phyloP scores from a whole-genome alignment of 2,888 invertebrate genomes.

The Nematopogon swammerdamellus region DNA sequence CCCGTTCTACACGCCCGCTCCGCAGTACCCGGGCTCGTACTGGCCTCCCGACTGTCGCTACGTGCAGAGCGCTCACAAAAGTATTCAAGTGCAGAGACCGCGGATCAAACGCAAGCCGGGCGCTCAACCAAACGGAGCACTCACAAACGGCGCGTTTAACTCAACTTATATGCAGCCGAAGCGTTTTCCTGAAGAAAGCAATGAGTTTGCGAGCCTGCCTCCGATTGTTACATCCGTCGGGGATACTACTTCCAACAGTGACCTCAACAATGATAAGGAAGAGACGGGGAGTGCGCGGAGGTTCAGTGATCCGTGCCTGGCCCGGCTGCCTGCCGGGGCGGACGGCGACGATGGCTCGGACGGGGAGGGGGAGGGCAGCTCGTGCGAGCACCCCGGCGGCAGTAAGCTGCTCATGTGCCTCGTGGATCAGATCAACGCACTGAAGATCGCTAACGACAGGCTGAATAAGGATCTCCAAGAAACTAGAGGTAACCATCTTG shows the following conservation, averaged over 20 bases:
- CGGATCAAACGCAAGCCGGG: constrained; percentile 23
- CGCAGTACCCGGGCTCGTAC: constrained; percentile 29
- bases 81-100: constrained; percentile 33
- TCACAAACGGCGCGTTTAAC: constrained; percentile 20
- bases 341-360: constrained; percentile 49
- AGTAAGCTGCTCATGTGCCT: constrained; percentile 60
- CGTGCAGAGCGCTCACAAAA: constrained; percentile 28
- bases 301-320: constrained; percentile 66
- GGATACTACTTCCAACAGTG: constrained; percentile 46
- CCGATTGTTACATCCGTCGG: constrained; percentile 60
- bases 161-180: constrained; percentile 38
- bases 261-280: constrained; percentile 49
- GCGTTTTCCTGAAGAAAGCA: constrained; percentile 32
- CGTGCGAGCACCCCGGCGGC: constrained; percentile 52
- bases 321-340: constrained; percentile 42
- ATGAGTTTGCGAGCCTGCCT: constrained; percentile 67
- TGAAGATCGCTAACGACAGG: constrained; percentile 72
- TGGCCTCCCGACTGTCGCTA: constrained; percentile 17
- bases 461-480: constrained; percentile 72
- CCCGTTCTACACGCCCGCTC: constrained; percentile 40
- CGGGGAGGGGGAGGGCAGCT: constrained; percentile 51
- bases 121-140: constrained; percentile 28
- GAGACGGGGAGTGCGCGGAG: constrained; percentile 56
- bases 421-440: constrained; percentile 67
- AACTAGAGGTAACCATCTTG: constrained; percentile 69